phyloP scores from a whole-genome alignment of 2,888 invertebrate species.

The Mallateleia sp. region DNA sequence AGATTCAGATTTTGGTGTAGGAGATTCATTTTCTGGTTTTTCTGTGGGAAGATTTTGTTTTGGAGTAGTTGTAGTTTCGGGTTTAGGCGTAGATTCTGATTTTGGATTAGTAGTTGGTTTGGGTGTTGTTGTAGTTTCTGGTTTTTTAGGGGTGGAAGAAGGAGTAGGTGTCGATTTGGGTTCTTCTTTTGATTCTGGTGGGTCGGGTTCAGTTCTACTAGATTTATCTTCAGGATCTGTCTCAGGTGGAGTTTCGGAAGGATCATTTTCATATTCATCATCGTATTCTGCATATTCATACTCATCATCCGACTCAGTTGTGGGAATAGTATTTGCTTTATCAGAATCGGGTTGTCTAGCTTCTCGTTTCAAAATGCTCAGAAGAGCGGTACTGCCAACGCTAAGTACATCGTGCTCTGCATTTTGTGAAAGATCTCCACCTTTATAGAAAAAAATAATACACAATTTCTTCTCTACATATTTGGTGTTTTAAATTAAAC shows the following conservation, averaged over 20 bases:
- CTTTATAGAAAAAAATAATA: slow-evolving; percentile 61
- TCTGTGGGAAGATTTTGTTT: slow-evolving; percentile 24
- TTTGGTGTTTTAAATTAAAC: no score
- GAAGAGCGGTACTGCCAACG: slow-evolving; percentile 26
- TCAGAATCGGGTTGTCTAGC: slow-evolving; percentile 53
- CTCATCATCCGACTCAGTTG: slow-evolving; percentile 60
- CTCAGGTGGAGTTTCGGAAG: slow-evolving; percentile 8
- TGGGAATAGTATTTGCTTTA: slow-evolving; percentile 64
- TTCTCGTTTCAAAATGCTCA: slow-evolving; percentile 63
- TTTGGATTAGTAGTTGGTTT: slow-evolving; percentile 22
- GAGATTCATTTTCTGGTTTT: slow-evolving; percentile 10
- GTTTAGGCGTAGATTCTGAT: slow-evolving; percentile 29
- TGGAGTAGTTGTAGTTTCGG: slow-evolving; percentile 31
- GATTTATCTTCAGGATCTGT: slow-evolving; percentile 20
- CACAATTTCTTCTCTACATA: not conserved
- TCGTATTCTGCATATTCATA: slow-evolving; percentile 60
- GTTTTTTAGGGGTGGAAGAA: not conserved
- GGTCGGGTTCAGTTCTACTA: slow-evolving; percentile 1
- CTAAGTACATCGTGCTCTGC: slow-evolving; percentile 25
- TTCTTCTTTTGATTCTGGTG: slow-evolving; percentile 18
- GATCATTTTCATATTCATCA: slow-evolving; percentile 50
- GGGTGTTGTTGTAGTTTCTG: slow-evolving; percentile 6
- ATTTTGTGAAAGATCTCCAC: slow-evolving; percentile 54
- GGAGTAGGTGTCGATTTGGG: slow-evolving; percentile 18
- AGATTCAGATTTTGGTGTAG: slow-evolving; percentile 20